Evolutionary conservation across 2,113 vertebrate genomes (phyloP).

Genomic region (Aldabrachelys gigantea): DNA sequence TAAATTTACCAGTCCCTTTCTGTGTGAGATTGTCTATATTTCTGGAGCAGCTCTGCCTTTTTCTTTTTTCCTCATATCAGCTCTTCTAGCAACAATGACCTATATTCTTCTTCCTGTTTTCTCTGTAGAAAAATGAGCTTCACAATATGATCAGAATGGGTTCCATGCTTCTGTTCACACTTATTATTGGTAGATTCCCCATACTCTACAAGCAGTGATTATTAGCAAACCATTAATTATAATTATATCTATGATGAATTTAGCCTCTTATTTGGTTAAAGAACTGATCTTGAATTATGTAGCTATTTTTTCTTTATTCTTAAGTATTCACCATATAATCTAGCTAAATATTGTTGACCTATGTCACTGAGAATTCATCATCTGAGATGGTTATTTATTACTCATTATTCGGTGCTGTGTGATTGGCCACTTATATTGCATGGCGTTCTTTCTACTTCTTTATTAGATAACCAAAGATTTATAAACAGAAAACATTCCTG

Average conservation of each 20-base stretch:
- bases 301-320: not conserved
- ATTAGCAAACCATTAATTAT: not conserved
- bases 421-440: not conserved
- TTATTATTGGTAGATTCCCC: not conserved
- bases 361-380: not conserved
- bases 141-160: not conserved
- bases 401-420: not conserved
- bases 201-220: not conserved
- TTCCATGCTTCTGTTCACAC: not conserved
- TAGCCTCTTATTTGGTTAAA: not conserved
- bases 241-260: not conserved
- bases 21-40: not conserved
- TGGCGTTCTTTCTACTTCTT: not conserved
- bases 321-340: not conserved
- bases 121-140: not conserved
- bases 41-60: slow-evolving; percentile 27
- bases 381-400: not conserved
- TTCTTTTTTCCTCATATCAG: not conserved
- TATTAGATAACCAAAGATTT: not conserved
- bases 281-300: not conserved
- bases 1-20: slow-evolving; percentile 3
- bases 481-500: not conserved
- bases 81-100: slow-evolving; percentile 7
- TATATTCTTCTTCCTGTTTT: not conserved
- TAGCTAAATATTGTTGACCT: not conserved